These are phyloP conservation scores for Channa argus DNA, from an alignment of 2,113 vertebrate genomes.

Conservation along the genomic window DNA sequence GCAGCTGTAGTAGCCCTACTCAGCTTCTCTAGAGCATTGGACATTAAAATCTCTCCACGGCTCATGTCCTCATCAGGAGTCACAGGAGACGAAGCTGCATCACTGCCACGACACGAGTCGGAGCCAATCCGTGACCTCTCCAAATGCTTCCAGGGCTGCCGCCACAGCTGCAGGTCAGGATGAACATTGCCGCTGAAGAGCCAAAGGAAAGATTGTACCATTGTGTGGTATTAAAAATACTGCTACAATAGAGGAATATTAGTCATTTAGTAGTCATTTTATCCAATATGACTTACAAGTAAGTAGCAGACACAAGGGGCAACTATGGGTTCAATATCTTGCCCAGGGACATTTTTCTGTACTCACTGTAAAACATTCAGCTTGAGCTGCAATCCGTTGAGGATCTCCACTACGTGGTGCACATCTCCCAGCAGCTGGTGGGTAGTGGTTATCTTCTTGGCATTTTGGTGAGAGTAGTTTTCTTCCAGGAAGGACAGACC, in stretches of 20 bases:
- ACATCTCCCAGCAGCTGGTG: slow-evolving; percentile 97
- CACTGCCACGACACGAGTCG: slow-evolving; percentile 66
- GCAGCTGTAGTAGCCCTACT: slow-evolving; percentile 82
- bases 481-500: slow-evolving; percentile 94
- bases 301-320: no score
- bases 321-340: no score
- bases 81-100: slow-evolving; percentile 60
- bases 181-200: slow-evolving; percentile 88
- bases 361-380: slow-evolving; percentile 96
- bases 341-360: background rate
- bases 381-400: slow-evolving; percentile 95
- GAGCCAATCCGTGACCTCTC: slow-evolving; percentile 82
- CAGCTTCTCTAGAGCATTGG: slow-evolving; percentile 80
- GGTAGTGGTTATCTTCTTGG: slow-evolving; percentile 96
- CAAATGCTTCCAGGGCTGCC: slow-evolving; percentile 91
- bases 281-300: no score
- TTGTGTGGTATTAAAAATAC: no score
- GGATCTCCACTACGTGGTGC: slow-evolving; percentile 92
- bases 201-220: background rate
- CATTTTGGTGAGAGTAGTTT: slow-evolving; percentile 97
- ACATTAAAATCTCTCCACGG: slow-evolving; percentile 72
- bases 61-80: slow-evolving; percentile 74
- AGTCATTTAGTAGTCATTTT: no score
- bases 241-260: no score
- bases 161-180: slow-evolving; percentile 93